Evolutionary conservation across 53 echinoderm and acorn worm genomes (phyloP).

Genomic region (Actinopyga echinites): DNA sequence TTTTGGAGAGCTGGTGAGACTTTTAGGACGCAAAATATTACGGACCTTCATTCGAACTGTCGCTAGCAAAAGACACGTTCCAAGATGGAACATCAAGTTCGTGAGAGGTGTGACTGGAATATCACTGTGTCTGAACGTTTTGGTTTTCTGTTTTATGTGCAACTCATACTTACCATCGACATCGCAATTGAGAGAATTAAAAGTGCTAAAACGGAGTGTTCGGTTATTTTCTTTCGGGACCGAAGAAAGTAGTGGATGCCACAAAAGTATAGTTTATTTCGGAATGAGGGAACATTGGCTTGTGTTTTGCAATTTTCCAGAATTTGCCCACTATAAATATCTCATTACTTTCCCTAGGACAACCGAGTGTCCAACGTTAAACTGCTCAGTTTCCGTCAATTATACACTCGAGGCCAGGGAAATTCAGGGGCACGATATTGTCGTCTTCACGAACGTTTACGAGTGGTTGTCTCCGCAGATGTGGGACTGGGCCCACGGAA

Average conservation of each 20-base stretch:
- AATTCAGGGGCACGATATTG: slow-evolving; percentile 9
- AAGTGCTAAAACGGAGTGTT: neutral
- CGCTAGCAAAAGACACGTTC: no score
- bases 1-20: no score
- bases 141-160: neutral
- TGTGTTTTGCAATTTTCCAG: slow-evolving; percentile 18
- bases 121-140: neutral
- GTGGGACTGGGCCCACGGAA: slow-evolving; percentile 37
- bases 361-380: neutral
- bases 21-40: no score
- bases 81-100: neutral
- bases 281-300: slow-evolving; percentile 26
- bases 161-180: neutral
- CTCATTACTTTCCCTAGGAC: slow-evolving; percentile 1
- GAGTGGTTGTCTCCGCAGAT: slow-evolving; percentile 17
- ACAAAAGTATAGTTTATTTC: neutral
- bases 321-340: slow-evolving; percentile 27
- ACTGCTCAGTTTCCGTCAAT: neutral
- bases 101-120: neutral
- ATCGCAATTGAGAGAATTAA: neutral
- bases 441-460: slow-evolving; percentile 27
- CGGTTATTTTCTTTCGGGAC: neutral
- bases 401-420: slow-evolving; percentile 24
- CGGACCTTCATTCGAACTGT: no score
- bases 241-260: neutral